Evolutionary conservation across 2,113 vertebrate genomes (phyloP).

Genomic region (Sebastes schlegelii): DNA sequence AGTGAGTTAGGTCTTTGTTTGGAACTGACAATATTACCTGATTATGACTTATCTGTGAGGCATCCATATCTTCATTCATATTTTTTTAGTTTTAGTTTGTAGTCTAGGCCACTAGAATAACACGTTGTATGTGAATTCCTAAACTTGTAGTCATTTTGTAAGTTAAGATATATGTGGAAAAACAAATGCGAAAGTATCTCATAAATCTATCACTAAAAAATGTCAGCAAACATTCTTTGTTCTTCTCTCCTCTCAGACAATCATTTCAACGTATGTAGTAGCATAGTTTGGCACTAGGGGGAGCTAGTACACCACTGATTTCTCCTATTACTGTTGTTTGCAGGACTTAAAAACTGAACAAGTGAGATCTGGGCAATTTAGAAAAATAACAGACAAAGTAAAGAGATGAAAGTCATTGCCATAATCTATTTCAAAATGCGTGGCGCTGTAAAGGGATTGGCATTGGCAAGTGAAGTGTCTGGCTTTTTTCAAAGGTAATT

Average conservation of each 20-base stretch:
- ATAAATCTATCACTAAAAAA: background rate
- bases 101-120: too few relatives aligned
- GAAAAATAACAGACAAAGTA: background rate
- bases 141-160: background rate
- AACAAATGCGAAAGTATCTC: background rate
- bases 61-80: background rate
- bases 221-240: background rate
- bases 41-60: background rate
- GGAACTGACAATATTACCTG: background rate
- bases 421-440: background rate
- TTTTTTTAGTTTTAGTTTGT: background rate
- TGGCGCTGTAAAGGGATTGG: background rate
- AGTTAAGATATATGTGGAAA: background rate
- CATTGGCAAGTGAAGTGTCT: background rate
- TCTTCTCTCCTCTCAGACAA: background rate
- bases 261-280: background rate
- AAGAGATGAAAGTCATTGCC: background rate
- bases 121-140: background rate
- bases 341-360: background rate
- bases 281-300: constrained; percentile 38
- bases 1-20: background rate
- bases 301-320: constrained; percentile 36
- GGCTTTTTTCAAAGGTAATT: background rate
- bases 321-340: background rate
- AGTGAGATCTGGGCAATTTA: background rate